phyloP scores from a whole-genome alignment of 1,140 invertebrate genomes.

The Musca domestica region DNA sequence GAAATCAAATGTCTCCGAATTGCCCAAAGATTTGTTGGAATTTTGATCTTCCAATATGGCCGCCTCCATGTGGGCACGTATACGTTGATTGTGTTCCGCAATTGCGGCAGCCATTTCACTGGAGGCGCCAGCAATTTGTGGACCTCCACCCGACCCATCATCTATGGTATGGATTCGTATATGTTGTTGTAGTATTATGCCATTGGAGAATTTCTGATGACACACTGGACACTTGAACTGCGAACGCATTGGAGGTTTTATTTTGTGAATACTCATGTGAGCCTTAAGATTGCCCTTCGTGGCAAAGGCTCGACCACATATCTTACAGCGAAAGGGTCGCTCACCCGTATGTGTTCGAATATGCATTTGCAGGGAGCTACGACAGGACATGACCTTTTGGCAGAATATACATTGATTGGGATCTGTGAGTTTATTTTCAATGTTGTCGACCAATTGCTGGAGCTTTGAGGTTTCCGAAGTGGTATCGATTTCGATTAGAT shows the following conservation, averaged over 20 bases:
- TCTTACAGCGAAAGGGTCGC: constrained; percentile 93
- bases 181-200: constrained; percentile 93
- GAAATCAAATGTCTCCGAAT: constrained; percentile 49
- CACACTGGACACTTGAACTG: constrained; percentile 97
- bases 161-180: constrained; percentile 89
- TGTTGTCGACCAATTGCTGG: constrained; percentile 93
- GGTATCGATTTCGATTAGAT: constrained; percentile 82
- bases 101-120: not conserved
- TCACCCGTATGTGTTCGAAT: constrained; percentile 87
- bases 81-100: constrained; percentile 25
- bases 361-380: constrained; percentile 98
- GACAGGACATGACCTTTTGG: constrained; percentile 94
- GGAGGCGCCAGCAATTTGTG: not conserved
- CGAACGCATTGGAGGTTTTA: constrained; percentile 87
- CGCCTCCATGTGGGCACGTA: constrained; percentile 25
- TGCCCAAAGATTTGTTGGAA: constrained; percentile 47
- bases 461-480: constrained; percentile 93
- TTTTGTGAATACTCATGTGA: constrained; percentile 97
- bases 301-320: constrained; percentile 93
- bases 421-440: constrained; percentile 92
- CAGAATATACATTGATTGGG: constrained; percentile 98
- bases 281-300: constrained; percentile 99
- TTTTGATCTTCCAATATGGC: constrained; percentile 40
- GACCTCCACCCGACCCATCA: constrained; percentile 60
- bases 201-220: constrained; percentile 96